These are phyloP conservation scores for Rhodeus uyekii DNA, from an alignment of 2,797 vertebrate genomes.

Conservation along the genomic window DNA sequence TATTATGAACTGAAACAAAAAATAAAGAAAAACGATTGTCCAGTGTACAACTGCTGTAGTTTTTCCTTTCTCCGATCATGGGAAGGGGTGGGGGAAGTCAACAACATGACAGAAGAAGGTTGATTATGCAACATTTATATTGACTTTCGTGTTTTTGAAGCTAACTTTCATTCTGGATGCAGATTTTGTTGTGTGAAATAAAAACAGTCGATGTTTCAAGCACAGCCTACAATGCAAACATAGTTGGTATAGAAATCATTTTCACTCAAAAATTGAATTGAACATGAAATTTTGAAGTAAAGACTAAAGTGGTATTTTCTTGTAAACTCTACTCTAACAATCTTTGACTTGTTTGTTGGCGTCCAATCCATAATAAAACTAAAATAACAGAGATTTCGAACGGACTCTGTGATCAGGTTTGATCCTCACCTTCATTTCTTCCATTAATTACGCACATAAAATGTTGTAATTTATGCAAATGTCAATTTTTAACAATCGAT, in stretches of 20 bases:
- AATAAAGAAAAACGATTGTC: conserved; percentile 85
- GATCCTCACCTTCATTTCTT: background rate
- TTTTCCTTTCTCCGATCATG: conserved; percentile 12
- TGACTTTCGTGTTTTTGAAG: background rate
- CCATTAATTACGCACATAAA: background rate
- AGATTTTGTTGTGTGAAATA: too few species aligned
- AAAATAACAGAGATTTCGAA: background rate
- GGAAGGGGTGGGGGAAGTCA: background rate
- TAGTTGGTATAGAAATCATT: background rate
- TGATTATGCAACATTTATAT: background rate
- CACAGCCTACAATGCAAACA: background rate
- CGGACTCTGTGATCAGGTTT: background rate
- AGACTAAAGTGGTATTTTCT: background rate
- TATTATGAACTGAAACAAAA: conserved; percentile 81
- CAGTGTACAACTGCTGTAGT: conserved; percentile 70
- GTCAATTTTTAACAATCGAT: background rate
- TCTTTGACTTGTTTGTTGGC: background rate
- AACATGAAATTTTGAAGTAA: background rate
- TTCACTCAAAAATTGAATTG: background rate
- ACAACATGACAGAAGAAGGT: background rate
- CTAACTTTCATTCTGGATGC: too few species aligned
- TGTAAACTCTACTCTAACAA: background rate
- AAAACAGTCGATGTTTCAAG: conserved; percentile 2
- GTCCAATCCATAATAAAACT: background rate
- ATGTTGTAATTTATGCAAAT: background rate